Evolutionary conservation across 2,113 vertebrate species (phyloP), one percentile per base, ranked within the genome.

Genomic region (Neolamprologus kungweensis): DNA sequence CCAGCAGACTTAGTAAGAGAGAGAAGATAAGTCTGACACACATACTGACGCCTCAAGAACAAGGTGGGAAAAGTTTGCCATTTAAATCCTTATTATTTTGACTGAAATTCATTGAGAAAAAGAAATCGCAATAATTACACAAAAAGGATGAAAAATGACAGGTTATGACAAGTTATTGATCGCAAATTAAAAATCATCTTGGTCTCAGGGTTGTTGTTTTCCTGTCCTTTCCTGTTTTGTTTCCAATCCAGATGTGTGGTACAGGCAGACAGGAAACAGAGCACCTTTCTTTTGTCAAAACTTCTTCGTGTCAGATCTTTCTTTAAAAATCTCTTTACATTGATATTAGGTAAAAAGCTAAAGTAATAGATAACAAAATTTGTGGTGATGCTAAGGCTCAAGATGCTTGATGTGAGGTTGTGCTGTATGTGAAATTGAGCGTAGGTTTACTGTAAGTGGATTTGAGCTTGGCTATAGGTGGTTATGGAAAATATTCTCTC

Each of bases 11-110:
- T 57, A 50, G 55, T 47, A 71, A 31, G 57, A 57, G 84, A 73
- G 63, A 81, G 58, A 82, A 80, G 86, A 86, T 82, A 83, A 81
- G 79, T 71, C 79, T 82, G 81, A 90, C 86, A 88, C 71, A 17
- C 55, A 60, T 58, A 82, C 58, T 68, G 31, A 55, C 17, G 33
- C 85, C 68, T 87, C 82, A 88, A 78, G 37, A 83, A 51, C 40
- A 88, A 87, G 47, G 12, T 28, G 12, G 54, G 40, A 35, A 79
- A 78, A 33, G 45, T n/a, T 28, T 19, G 10, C 10, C 26, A n/a
- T 78, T 78, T 51, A 12, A 73, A 31, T 50, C 6, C 3, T 71
- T 54, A 81, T 26, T 83, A 71, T 80, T 80, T 85, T 63, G 4
- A 60, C 35, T 26, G 7, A 47, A 35, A 9, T 73, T 40, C 3